Evolutionary conservation across 2,113 vertebrate genomes (phyloP), one percentile per base, ranked within the genome.

Genomic region (Thunnus maccoyii): DNA sequence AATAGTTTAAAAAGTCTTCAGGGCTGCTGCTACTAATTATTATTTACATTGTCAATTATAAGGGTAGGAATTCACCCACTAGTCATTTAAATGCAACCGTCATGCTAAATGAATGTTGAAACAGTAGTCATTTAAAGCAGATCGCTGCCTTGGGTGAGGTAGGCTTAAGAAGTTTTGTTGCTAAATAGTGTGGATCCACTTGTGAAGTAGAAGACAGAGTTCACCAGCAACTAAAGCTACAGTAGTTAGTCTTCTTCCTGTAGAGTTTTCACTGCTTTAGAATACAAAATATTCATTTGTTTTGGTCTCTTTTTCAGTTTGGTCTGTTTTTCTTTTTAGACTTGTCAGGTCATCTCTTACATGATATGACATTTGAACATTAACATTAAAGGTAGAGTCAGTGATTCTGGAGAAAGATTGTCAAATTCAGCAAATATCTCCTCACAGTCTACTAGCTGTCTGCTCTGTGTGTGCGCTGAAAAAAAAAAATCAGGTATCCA

Each of bases 1-100:
- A 46, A 52, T 18, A 48, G 25, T 8, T 1, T 4, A 64, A 27
- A 0, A 32, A 51, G 22, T 18, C 1, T 11, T 13, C 5, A 27
- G 30, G 1, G 36, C 36, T 41, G 8, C 25, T 41, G 10, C 56
- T 30, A n/a, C 48, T 51, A 73, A 72, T 63, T 50, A 16, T 54
- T 56, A 71, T 83, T 72, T 83, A 72, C 44, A 36, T 2, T 44
- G 16, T 32, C 13, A 30, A 66, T 48, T 57, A 60, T 3, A 64
- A 3, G 27, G 25, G 27, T 20, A 4, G 17, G 30, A 32, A 70
- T 60, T 5, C 41, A 52, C 13, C 32, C 47, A 75, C 27, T 51
- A 25, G 66, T 16, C 16, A 52, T 60, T 54, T 62, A 2, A 62
- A 51, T n/a, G 4, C 9, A 52, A 20, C 10, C 30, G 48, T 27